Evolutionary conservation across 2,113 vertebrate genomes (phyloP), one percentile per base, ranked within the genome.

Genomic region (Colius striatus): DNA sequence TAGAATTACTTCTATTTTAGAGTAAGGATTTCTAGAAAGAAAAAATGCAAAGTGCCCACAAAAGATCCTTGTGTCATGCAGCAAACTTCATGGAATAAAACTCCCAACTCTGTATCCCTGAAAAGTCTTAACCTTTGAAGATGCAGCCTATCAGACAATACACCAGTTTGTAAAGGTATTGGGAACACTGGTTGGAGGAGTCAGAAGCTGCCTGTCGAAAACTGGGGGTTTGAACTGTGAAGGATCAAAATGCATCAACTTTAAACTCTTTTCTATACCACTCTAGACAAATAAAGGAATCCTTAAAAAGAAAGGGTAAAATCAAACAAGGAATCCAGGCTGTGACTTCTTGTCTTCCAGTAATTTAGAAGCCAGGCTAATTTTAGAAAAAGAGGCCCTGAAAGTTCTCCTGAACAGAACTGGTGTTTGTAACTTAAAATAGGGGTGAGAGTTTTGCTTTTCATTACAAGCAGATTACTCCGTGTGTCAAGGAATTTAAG

Each of bases 61-160:
- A 96, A 93, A 96, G 94, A 93, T 77, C 83, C 77, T 91, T 89
- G 70, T 94, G 84, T 91, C 74, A 66, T 45, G 53, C 57, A 87
- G 66, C 58, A 95, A 81, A 72, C 19, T 66, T 67, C 45, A 61
- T 87, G 84, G 84, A 92, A 95, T 79, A 84, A 89, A 95, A 92
- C 66, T 61, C 47, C 73, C 34, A 3, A 32, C 70, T 79, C 70
- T 22, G 9, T 60, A 82, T 62, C 53, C 70, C 80, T 72, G n/a
- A n/a, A 89, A 92, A 89, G 91, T 75, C 30, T 76, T 4, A 32
- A 29, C 61, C 47, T 89, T 85, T 87, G 89, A 87, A 94, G 84
- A 66, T 84, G 70, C 50, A 89, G 66, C 50, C 74, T 15, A 8
- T 68, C 62, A 76, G 91, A 83, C 57, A 94, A 87, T 61, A 53